Percentiles rank a stretch among this genome's conserved stretches.
These are phyloP conservation scores for Ageneiosus marmoratus DNA, from an alignment of 2,113 vertebrate species.

Conservation along the genomic window DNA sequence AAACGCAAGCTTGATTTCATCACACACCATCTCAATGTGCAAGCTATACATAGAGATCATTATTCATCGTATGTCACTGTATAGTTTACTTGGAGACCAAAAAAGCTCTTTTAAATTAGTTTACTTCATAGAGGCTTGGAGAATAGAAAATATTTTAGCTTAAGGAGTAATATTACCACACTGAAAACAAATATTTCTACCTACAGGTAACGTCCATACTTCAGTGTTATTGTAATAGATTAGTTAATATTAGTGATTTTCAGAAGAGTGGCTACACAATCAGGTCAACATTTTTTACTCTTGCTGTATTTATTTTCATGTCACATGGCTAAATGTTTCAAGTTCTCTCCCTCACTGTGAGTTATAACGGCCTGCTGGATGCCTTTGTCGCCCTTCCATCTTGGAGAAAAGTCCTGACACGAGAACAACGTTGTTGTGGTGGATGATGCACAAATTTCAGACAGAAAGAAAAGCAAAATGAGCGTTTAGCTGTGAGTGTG, in stretches of 20 bases:
- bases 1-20: neutral
- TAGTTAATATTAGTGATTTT: neutral
- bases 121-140: neutral
- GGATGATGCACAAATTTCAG: conserved; percentile 62
- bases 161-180: neutral
- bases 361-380: neutral
- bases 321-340: neutral
- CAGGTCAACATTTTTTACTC: neutral
- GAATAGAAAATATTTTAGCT: neutral
- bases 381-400: conserved; percentile 36
- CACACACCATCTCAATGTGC: neutral
- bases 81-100: neutral
- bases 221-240: neutral
- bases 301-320: neutral
- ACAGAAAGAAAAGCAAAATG: conserved; percentile 74
- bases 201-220: neutral
- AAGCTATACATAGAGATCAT: neutral
- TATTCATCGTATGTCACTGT: neutral
- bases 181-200: neutral
- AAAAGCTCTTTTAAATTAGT: neutral
- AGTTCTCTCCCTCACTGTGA: conserved; percentile 1
- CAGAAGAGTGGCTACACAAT: neutral
- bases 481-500: conserved; percentile 81
- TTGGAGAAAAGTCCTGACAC: conserved; percentile 55
- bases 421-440: conserved; percentile 61